These are phyloP conservation scores for Emmelina monodactyla DNA, from an alignment of 2,888 invertebrate genomes.

Conservation along the genomic window DNA sequence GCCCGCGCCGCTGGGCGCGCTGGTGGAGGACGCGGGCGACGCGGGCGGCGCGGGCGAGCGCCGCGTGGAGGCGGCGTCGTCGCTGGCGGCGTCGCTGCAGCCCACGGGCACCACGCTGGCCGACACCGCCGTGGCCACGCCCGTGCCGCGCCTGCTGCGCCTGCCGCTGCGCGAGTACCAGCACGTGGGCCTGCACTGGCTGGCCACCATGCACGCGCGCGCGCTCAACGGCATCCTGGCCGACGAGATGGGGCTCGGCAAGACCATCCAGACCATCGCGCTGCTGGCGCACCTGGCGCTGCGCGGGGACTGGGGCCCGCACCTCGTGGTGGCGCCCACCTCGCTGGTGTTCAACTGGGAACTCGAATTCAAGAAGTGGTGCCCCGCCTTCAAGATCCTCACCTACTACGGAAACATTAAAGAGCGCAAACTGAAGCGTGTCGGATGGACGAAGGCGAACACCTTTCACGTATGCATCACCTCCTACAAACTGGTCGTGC, in stretches of 20 bases:
- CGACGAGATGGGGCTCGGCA: slow-evolving; percentile 97
- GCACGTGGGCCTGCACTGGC: slow-evolving; percentile 97
- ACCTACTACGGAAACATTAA: slow-evolving; percentile 98
- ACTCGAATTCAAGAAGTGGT: slow-evolving; percentile 99
- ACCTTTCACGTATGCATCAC: slow-evolving; percentile 98
- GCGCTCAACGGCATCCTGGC: slow-evolving; percentile 95
- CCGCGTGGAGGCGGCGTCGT: slow-evolving; percentile 91
- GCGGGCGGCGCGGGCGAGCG: slow-evolving; percentile 60
- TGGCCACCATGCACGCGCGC: slow-evolving; percentile 94
- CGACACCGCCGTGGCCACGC: slow-evolving; percentile 91
- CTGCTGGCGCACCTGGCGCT: slow-evolving; percentile 93
- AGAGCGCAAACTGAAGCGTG: slow-evolving; percentile 89
- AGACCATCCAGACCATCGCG: slow-evolving; percentile 97
- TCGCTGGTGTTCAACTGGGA: slow-evolving; percentile 99
- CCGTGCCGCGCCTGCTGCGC: slow-evolving; percentile 91
- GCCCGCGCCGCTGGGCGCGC: slow-evolving; percentile 3
- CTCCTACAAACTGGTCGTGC: slow-evolving; percentile 96
- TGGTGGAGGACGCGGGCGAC: slow-evolving; percentile 15
- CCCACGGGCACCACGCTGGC: slow-evolving; percentile 97
- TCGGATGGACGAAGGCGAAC: slow-evolving; percentile 98
- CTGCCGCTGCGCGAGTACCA: slow-evolving; percentile 94
- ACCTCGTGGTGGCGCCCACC: slow-evolving; percentile 98
- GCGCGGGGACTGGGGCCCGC: slow-evolving; percentile 97
- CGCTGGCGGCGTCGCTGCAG: slow-evolving; percentile 94
- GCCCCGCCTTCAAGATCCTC: slow-evolving; percentile 97